A percentile compares a stretch with the other conserved stretches of the same genome.
Evolutionary conservation across 2,113 vertebrate genomes (phyloP).

Genomic region (Taxidea taxus): DNA sequence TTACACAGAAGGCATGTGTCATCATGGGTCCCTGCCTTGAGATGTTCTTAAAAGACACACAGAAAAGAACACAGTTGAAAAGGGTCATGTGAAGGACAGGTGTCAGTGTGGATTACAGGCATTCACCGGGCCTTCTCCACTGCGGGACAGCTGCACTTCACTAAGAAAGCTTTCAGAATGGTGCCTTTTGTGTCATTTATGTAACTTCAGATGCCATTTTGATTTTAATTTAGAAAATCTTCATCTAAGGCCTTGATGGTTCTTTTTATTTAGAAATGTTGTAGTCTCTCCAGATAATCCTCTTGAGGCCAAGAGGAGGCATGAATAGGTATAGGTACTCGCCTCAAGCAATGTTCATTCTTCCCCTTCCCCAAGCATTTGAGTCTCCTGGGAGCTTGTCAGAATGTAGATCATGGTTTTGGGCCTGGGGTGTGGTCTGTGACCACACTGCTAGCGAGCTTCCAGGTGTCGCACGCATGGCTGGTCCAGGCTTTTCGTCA

Average conservation of each 20-base stretch:
- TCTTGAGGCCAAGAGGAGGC: not conserved
- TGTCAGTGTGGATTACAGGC: accelerated
- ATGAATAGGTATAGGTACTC: too few relatives aligned
- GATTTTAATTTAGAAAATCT: not conserved
- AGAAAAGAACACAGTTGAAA: not conserved
- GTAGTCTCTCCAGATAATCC: not conserved
- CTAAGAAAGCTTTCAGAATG: not conserved
- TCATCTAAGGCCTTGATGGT: not conserved
- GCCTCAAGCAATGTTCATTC: not conserved
- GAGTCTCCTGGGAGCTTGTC: not conserved
- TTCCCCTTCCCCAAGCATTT: not conserved
- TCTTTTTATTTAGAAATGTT: not conserved
- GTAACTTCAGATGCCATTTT: not conserved
- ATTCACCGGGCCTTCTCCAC: not conserved
- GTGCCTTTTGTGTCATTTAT: not conserved
- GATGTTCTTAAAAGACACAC: not conserved
- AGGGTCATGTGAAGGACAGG: not conserved
- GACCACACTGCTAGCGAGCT: not conserved
- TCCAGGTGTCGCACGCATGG: too few relatives aligned
- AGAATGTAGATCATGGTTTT: not conserved
- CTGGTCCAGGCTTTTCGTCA: not conserved
- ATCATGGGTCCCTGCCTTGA: not conserved
- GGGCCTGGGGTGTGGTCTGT: accelerated
- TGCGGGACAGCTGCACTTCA: not conserved
- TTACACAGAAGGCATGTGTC: not conserved